A percentile compares a stretch with the other conserved stretches of the same genome.
These are phyloP conservation scores for Himalopsyche anomala DNA, from an alignment of 2,888 invertebrate species.

Conservation along the genomic window DNA sequence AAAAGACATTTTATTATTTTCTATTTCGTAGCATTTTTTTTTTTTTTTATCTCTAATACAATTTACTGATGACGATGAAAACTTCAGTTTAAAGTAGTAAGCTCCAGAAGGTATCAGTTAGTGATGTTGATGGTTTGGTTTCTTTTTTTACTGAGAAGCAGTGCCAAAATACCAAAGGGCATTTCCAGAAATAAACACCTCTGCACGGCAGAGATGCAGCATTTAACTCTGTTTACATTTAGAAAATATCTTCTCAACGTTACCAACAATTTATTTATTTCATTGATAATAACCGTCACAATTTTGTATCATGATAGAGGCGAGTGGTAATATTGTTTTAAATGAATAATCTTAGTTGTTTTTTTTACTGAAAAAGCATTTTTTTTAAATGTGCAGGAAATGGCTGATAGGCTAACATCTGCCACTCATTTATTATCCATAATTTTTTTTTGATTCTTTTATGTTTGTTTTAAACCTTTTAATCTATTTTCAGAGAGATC, in stretches of 20 bases:
- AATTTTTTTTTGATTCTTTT: no score
- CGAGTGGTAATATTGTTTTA: not conserved
- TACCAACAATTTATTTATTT: conserved; percentile 9
- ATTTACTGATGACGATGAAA: not conserved
- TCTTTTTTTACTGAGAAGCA: not conserved
- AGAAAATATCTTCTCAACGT: not conserved
- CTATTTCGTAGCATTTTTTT: no score
- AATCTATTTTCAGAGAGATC: conserved; percentile 56
- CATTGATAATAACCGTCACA: not conserved
- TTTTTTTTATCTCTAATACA: no score
- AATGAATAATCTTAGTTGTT: not conserved
- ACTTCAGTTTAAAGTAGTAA: not conserved
- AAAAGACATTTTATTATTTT: no score
- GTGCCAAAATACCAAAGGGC: conserved; percentile 34
- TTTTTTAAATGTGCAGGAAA: no score
- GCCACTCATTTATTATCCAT: no score
- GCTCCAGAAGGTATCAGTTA: not conserved
- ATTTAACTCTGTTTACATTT: not conserved
- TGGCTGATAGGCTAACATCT: no score
- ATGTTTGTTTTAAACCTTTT: not conserved
- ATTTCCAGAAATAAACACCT: conserved; percentile 18
- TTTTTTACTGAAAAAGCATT: no score
- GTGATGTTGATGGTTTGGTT: not conserved
- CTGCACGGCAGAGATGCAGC: not conserved
- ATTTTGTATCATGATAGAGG: not conserved